A percentile compares a stretch with the other conserved stretches of the same genome.
Evolutionary conservation across 2,888 invertebrate genomes (phyloP).

Genomic region (Chymomyza caudatula): DNA sequence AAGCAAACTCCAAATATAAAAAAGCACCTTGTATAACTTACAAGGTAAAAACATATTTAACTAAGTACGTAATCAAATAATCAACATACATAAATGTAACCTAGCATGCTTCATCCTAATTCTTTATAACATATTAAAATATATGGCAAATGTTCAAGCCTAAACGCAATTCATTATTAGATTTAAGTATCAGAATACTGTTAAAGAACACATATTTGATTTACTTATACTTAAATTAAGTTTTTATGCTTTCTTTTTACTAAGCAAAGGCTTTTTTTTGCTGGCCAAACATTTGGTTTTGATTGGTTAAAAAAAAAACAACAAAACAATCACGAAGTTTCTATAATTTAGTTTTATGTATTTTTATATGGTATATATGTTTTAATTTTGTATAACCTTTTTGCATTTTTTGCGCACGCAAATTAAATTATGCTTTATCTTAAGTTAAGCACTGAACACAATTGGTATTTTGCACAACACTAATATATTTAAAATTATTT

Average conservation of each 20-base stretch:
- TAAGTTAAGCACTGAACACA: conserved; percentile 33
- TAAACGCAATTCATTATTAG: conserved; percentile 45
- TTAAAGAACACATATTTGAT: conserved; percentile 12
- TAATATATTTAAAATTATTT: neutral
- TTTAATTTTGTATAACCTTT: neutral
- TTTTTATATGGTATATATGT: neutral
- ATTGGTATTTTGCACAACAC: conserved; percentile 14
- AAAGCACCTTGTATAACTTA: neutral
- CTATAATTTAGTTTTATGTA: neutral
- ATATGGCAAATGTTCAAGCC: conserved; percentile 29
- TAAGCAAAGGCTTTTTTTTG: neutral
- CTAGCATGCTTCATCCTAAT: conserved; percentile 48
- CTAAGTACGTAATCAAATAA: conserved; percentile 34
- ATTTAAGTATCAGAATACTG: conserved; percentile 41
- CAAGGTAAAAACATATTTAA: conserved; percentile 5
- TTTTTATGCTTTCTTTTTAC: neutral
- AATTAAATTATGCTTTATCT: conserved; percentile 39
- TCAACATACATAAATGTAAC: conserved; percentile 60
- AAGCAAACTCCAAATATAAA: neutral
- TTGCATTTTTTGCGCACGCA: conserved; percentile 23
- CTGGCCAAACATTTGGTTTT: neutral
- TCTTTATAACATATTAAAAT: conserved; percentile 22
- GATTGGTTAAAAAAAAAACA: neutral
- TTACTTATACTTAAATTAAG: neutral
- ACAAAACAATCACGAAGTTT: conserved; percentile 1